Base-by-base conservation (phyloP, 1,140 invertebrate genomes). In the Latrodectus geometricus region DNA sequence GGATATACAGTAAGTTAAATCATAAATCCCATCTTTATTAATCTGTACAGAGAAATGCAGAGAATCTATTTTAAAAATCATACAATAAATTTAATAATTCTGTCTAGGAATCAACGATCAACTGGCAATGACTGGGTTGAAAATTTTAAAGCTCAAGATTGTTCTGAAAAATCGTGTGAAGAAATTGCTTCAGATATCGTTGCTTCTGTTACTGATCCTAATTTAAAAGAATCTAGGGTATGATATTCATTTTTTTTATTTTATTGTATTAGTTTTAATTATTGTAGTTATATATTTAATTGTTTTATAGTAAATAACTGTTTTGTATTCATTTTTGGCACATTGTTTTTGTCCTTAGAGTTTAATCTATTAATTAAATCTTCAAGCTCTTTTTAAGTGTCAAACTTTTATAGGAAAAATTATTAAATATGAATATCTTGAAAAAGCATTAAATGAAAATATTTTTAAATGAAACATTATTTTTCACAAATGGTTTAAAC, bases 201-300 rank as follows among this genome's bases (percentile, higher is more conserved):
- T 8, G 91, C 92, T 61, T 90, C 89, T n/a, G 91, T 92, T 72
- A 90, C 91, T 85, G 94, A 95, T 91, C 94, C 93, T 88, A 93
- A 95, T 89, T 92, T 95, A 88, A 93, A 93, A 14, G 94, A 95
- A 89, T 95, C 95, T 83, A 93, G 93, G 91, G 93, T 94, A 90
- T 76, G 87, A 86, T 3, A 35, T 35, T 1, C 35, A 35, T 3
- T 35, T 35, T n/a, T n/a, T 35, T 3, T 35, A 35, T 35, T 35
- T 35, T 35, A 35, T 35, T 35, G 2, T 35, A 35, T 35, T 35
- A 35, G 1, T 35, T 35, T 35, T 35, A 35, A 35, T 35, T 35
- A 35, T 5, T 35, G 35, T 35, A 35, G 35, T 1, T 3, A n/a
- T n/a, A 35, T 35, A 35, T 35, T 35, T 35, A 35, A 5, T 3